These are phyloP conservation scores for Rhinella marina DNA, from an alignment of 2,797 vertebrate genomes.

Conservation along the genomic window DNA sequence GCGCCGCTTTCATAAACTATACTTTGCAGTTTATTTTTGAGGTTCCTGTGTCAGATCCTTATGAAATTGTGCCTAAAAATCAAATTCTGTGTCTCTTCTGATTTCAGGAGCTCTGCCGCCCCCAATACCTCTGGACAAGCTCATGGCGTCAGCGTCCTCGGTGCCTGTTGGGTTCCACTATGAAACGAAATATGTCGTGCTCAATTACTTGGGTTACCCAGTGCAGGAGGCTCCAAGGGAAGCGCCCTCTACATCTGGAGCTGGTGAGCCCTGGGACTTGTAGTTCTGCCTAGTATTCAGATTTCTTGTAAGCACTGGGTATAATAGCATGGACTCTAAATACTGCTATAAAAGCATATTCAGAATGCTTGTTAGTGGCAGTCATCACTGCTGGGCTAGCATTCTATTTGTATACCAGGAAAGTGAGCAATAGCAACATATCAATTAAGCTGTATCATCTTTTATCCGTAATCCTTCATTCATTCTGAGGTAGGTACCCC, in stretches of 20 bases:
- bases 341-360: too few relatives aligned
- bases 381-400: background rate
- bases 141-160: conserved; percentile 77
- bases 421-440: too few relatives aligned
- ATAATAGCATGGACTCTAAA: too few relatives aligned
- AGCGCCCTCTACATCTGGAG: conserved; percentile 66
- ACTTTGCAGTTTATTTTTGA: background rate
- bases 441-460: too few relatives aligned
- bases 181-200: conserved; percentile 92
- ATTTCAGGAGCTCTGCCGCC: background rate
- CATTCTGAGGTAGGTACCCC: too few relatives aligned
- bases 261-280: conserved; percentile 75
- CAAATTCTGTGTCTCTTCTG: background rate
- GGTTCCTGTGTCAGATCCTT: background rate
- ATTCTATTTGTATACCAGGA: background rate
- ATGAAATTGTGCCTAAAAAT: too few relatives aligned
- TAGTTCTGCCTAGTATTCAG: background rate
- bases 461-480: too few relatives aligned
- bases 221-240: conserved; percentile 72
- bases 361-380: background rate
- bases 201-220: conserved; percentile 86
- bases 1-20: background rate
- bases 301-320: too few relatives aligned
- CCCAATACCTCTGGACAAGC: conserved; percentile 52
- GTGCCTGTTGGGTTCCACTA: conserved; percentile 93